A percentile compares a stretch with the other conserved stretches of the same genome.
phyloP scores from a whole-genome alignment of 2,797 vertebrate genomes.

The Neosilurus mollespiculum region DNA sequence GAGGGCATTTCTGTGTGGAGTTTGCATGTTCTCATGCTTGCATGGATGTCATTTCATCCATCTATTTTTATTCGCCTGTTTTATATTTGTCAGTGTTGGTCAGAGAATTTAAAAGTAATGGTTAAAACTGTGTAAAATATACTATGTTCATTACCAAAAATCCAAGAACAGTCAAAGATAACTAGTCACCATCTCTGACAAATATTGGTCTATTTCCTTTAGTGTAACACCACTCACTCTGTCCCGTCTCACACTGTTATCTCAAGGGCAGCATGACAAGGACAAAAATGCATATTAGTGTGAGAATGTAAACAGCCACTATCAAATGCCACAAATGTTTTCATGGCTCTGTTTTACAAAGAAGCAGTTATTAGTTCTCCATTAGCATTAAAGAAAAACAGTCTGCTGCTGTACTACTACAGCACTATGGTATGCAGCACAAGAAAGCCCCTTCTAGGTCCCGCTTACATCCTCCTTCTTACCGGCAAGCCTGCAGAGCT shows the following conservation, averaged over 20 bases:
- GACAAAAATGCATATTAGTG: constrained; percentile 27
- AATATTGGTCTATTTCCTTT: not conserved
- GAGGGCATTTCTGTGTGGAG: too few relatives aligned
- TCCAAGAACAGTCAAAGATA: constrained; percentile 3
- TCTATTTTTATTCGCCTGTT: too few relatives aligned
- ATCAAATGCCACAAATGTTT: constrained; percentile 11
- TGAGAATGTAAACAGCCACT: constrained; percentile 43
- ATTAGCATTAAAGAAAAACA: constrained; percentile 10
- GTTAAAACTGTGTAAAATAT: not conserved
- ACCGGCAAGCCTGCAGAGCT: constrained; percentile 71
- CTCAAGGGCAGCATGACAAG: constrained; percentile 33
- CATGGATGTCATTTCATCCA: too few relatives aligned
- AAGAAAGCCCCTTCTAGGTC: constrained; percentile 27
- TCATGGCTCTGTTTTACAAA: constrained; percentile 6
- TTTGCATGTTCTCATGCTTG: too few relatives aligned
- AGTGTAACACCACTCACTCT: constrained; percentile 20
- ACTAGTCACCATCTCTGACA: constrained; percentile 39
- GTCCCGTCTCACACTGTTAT: constrained; percentile 25
- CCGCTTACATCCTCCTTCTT: constrained; percentile 61
- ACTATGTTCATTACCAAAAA: not conserved
- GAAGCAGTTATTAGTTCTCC: constrained; percentile 7
- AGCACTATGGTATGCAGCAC: constrained; percentile 23
- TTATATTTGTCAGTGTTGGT: not conserved
- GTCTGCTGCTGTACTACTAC: not conserved
- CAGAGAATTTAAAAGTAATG: not conserved